Percentiles rank a stretch among this genome's conserved stretches.
These are phyloP conservation scores for Fregetta grallaria DNA, from an alignment of 2,113 vertebrate genomes.

Conservation along the genomic window DNA sequence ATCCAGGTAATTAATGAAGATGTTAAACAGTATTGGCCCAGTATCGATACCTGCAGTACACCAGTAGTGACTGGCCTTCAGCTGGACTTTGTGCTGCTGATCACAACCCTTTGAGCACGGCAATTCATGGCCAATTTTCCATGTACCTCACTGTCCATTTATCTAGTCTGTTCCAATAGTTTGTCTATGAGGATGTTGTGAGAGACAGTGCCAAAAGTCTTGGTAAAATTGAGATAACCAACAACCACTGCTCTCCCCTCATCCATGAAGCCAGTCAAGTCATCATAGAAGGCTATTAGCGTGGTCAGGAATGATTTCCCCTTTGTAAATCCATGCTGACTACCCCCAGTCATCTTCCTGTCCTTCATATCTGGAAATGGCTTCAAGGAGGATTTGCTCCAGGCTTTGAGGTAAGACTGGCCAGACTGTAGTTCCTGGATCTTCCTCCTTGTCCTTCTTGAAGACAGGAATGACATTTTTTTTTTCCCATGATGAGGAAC, in stretches of 20 bases:
- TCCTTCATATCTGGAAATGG: neutral
- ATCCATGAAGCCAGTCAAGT: neutral
- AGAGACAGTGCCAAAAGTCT: neutral
- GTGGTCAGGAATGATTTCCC: neutral
- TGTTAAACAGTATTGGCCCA: neutral
- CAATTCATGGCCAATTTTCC: neutral
- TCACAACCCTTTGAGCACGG: neutral
- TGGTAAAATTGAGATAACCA: neutral
- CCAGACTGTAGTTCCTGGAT: neutral
- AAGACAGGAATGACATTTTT: neutral
- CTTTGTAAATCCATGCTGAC: neutral
- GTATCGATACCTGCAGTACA: neutral
- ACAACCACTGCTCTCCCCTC: neutral
- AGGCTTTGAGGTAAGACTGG: rapidly evolving
- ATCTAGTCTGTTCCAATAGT: neutral
- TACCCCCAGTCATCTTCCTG: neutral
- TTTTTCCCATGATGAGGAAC: rapidly evolving
- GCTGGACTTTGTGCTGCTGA: neutral
- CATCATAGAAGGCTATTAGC: neutral
- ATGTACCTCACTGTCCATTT: neutral
- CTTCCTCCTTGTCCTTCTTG: neutral
- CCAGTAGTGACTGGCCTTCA: neutral
- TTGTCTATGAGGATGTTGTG: neutral
- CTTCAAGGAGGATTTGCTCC: neutral
- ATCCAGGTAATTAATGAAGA: neutral